Base-by-base conservation (phyloP, 2,113 vertebrate genomes). In the Bos indicus region DNA sequence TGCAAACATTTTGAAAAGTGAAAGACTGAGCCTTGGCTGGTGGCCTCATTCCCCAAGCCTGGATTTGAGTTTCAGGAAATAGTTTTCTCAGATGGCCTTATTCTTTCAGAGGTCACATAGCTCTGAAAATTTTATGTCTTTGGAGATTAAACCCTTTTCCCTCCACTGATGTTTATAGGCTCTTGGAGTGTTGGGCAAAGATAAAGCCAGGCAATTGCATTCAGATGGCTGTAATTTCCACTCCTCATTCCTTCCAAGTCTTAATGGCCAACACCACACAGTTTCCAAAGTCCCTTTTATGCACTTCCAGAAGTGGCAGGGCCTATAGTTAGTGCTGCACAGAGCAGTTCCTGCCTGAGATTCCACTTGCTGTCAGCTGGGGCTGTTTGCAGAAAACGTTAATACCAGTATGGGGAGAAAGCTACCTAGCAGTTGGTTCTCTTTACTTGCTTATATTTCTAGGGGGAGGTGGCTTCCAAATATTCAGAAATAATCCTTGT, bases 121-220 rank as follows among this genome's bases (percentile, higher is more conserved):
- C 71, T 96, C 96, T 96, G 94, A 97, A 98, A 97, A 98, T 84
- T 83, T 88, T 95, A 86, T 93, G 85, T 93, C 94, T 95, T 90
- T 95, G 62, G 88, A 97, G 94, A 80, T 93, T 77, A 94, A 97
- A 67, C 67, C 56, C 78, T 40, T 62, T 87, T 51, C 77, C 88
- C 86, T 88, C 67, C 25, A 59, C 48, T 90, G 88, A 95, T 93
- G 89, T 97, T 96, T 97, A 94, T 82, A 96, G 87, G 60, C 81
- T 97, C 74, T 62, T 97, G 83, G 97, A 93, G 88, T 93, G 88
- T 88, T 92, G 90, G 78, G 74, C 60, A 91, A 97, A 97, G 97
- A 97, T 90, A 92, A 97, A 94, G 86, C 78, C 94, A 95, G 80
- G 84, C 96, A 96, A 62, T 91, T 98, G 97, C 46, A 67, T 97